Base-by-base conservation (phyloP, 2,113 vertebrate species). In the Phyllopteryx taeniolatus region DNA sequence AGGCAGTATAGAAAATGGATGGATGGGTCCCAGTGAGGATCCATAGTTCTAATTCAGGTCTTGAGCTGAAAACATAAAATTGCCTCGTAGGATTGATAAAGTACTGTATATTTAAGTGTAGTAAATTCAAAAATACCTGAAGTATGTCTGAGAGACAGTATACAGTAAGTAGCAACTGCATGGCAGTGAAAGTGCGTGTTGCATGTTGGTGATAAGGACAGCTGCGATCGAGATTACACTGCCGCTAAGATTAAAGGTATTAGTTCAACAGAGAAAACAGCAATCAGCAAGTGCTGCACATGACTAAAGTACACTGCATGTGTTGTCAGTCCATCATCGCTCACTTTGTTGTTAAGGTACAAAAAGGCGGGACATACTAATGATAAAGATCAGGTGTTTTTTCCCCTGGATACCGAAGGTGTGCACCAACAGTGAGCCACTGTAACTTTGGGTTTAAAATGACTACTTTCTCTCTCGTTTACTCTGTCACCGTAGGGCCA, bases 381-480 rank as follows among this genome's bases (percentile, higher is more conserved):
- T 70, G 73, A 74, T 79, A 62, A 54, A 74, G 83, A 80, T 83
- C 63, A 76, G 75, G 66, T 57, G 68, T 77, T 64, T 20, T 31
- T 69, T 71, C 14, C 33, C 35, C 66, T 68, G 83, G 82, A 56
- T 74, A 76, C 81, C 80, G 79, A 87, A 84, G 82, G 78, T 70
- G 62, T 54, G 39, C 53, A n/a, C 64, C 71, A 78, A 88, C 80
- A 90, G 73, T 79, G 10, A 79, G 56, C 80, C 82, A 80, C 82
- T 90, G 80, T 86, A 83, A 85, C 77, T 82, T 83, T 80, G 78
- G 68, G 70, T 73, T 81, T 73, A 74, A 70, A 67, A 71, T 83
- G 76, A 85, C 83, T 78, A 73, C 78, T 71, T 80, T 69, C 74
- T 31, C 83, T 71, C 71, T 13, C 71, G 70, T 80, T 76, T 71